Evolutionary conservation across 2,888 invertebrate genomes (phyloP).

Genomic region (Pyrgus malvae): DNA sequence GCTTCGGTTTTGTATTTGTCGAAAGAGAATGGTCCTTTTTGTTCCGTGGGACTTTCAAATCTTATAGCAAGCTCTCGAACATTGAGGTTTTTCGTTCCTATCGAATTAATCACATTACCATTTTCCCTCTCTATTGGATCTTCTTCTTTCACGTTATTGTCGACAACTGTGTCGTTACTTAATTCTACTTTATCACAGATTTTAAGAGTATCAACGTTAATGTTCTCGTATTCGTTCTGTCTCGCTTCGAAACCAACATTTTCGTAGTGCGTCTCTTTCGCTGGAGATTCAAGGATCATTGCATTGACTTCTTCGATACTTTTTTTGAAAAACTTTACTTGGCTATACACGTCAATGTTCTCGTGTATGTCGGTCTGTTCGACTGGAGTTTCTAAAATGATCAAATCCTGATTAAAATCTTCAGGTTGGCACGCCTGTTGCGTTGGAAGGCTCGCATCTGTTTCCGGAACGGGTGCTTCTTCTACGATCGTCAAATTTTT

Average conservation of each 20-base stretch:
- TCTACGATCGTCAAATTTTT: constrained; percentile 77
- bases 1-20: constrained; percentile 72
- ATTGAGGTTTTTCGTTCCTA: constrained; percentile 63
- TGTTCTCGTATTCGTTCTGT: constrained; percentile 63
- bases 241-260: constrained; percentile 52
- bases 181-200: constrained; percentile 61
- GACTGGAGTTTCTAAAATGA: constrained; percentile 81
- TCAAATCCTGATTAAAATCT: constrained; percentile 57
- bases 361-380: constrained; percentile 61
- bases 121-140: constrained; percentile 53
- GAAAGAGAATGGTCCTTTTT: constrained; percentile 80
- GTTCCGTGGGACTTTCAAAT: constrained; percentile 84
- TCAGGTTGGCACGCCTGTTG: constrained; percentile 82
- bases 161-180: constrained; percentile 36
- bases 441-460: constrained; percentile 79
- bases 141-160: constrained; percentile 40
- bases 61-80: constrained; percentile 84
- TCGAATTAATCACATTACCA: constrained; percentile 55
- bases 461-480: constrained; percentile 78
- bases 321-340: constrained; percentile 88
- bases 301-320: constrained; percentile 87
- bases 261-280: constrained; percentile 60
- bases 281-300: constrained; percentile 61
- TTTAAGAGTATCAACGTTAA: constrained; percentile 59
- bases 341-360: constrained; percentile 84